Conservation (phyloP, 2,113 vertebrate species). For the Plotosus lineatus region DNA sequence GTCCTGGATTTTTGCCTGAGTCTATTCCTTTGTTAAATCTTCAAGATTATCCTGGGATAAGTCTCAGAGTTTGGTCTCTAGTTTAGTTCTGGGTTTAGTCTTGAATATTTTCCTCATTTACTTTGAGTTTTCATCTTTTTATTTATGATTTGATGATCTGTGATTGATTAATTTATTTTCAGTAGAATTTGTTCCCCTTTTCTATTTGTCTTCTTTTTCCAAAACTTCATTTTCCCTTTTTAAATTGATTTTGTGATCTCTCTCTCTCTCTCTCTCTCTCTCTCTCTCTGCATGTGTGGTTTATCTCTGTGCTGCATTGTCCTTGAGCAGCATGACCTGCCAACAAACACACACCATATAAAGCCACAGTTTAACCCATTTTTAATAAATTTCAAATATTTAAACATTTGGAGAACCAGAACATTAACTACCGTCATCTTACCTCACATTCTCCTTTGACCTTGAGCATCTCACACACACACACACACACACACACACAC, state of each 20-base stretch:
- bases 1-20: too few relatives aligned
- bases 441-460: not conserved
- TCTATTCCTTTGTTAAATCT: too few relatives aligned
- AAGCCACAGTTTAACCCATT: not conserved
- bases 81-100: too few relatives aligned
- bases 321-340: slow-evolving; percentile 16
- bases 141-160: too few relatives aligned
- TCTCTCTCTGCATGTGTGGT: not conserved
- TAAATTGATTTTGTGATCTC: not conserved
- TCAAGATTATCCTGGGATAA: too few relatives aligned
- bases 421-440: not conserved
- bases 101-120: too few relatives aligned
- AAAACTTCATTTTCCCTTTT: too few relatives aligned
- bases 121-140: too few relatives aligned
- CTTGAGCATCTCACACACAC: not conserved
- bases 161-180: too few relatives aligned
- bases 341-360: not conserved
- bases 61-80: too few relatives aligned
- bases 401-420: not conserved
- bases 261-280: not conserved
- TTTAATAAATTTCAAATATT: not conserved
- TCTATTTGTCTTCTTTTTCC: not conserved
- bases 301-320: slow-evolving; percentile 25
- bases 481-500: not conserved
- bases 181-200: not conserved